Evolutionary conservation across 2,888 invertebrate species (phyloP), one percentile per base, ranked within the genome.

Genomic region (Eupeodes latifasciatus): DNA sequence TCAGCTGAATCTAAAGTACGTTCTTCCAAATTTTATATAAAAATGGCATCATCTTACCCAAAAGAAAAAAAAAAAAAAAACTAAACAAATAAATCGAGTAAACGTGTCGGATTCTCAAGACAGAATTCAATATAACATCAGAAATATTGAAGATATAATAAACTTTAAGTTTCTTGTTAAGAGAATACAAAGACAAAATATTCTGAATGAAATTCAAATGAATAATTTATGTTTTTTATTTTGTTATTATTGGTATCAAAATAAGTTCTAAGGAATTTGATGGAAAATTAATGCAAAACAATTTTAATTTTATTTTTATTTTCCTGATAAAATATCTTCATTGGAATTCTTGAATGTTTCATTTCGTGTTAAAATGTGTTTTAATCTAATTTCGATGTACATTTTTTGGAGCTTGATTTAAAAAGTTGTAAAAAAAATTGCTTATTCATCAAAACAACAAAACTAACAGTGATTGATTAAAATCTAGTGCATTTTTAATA

Each of bases 401-500:
- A 27, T 27, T 34, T 3, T 1, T 59, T 57, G 12, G 1, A 57
- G 12, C 27, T 12, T 19, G 4, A 2, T 19, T 55, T 0, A 19
- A 57, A 27, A 27, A 27, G 16, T 4, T 19, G 0, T 9, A 16
- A n/a, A 14, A 14, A 5, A 12, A n/a, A 4, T 12, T 2, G 9
- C 27, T 19, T 19, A 55, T 19, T 19, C 55, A 55, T 55, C 11
- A 19, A 11, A 55, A 5, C 10, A 27, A 27, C 3, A 27, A 2
- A 62, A 16, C 11, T 12, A 40, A 12, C 10, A n/a, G 10, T 16
- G 40, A 44, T 6, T 19, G 5, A 53, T 69, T 36, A 11, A 36
- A 69, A 69, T 69, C 34, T 16, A 7, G 34, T 69, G 53, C 53
- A 69, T 16, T 51, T 53, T 10, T 16, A 44, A 61, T 61, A 55